Percentiles rank a stretch among this genome's conserved stretches.
Evolutionary conservation across 1,140 invertebrate genomes (phyloP).

Genomic region (Streblospio benedicti): DNA sequence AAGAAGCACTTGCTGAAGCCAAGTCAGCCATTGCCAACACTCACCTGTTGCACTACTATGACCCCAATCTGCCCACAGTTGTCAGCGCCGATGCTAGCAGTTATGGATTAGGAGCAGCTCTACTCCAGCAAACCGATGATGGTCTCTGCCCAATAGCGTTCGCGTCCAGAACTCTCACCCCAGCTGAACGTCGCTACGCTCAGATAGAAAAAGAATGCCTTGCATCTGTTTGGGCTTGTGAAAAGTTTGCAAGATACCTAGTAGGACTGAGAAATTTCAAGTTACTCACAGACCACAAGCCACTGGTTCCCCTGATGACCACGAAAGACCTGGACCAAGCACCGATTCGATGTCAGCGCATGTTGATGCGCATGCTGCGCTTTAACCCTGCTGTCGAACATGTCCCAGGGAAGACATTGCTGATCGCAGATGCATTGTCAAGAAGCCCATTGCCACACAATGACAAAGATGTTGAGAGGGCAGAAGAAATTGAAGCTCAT

Average conservation of each 20-base stretch:
- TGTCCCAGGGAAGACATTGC: constrained; percentile 19
- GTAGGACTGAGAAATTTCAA: constrained; percentile 31
- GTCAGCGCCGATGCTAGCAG: constrained; percentile 20
- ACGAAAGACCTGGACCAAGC: constrained; percentile 9
- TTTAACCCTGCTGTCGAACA: constrained; percentile 15
- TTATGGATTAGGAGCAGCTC: constrained; percentile 21
- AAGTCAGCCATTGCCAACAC: too few relatives aligned
- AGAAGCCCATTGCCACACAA: too few relatives aligned
- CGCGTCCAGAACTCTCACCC: constrained; percentile 21
- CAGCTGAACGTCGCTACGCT: constrained; percentile 25
- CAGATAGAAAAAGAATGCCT: constrained; percentile 23
- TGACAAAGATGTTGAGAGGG: too few relatives aligned
- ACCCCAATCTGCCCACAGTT: constrained; percentile 11
- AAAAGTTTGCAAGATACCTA: constrained; percentile 50
- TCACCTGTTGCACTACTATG: too few relatives aligned
- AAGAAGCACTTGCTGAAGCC: neutral
- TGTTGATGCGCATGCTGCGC: constrained; percentile 15
- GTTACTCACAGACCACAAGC: constrained; percentile 36
- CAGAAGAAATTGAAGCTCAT: too few relatives aligned
- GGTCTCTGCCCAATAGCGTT: constrained; percentile 20
- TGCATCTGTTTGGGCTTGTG: constrained; percentile 30
- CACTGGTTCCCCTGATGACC: constrained; percentile 23
- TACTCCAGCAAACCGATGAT: constrained; percentile 18
- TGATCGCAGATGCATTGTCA: constrained; percentile 19
- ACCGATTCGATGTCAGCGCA: constrained; percentile 17